Percentiles rank a stretch among this genome's conserved stretches.
Conservation (phyloP, 2,888 invertebrate species). For the Troilus luridus region DNA sequence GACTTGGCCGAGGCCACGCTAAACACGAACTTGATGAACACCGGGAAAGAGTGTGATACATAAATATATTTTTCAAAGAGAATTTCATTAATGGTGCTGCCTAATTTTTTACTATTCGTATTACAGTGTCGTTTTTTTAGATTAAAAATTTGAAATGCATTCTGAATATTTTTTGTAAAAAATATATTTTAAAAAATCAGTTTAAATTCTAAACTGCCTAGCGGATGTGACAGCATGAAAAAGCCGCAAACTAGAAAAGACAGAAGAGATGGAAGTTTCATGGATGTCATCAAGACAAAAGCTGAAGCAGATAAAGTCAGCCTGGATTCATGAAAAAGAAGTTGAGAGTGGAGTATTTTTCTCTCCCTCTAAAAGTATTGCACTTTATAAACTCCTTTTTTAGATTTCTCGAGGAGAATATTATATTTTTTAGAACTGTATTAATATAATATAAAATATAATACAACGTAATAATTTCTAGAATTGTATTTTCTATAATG, state of each 20-base stretch:
- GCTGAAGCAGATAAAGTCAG: slow-evolving; percentile 7
- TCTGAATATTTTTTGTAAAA: too few relatives aligned
- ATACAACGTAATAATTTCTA: too few relatives aligned
- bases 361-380: neutral
- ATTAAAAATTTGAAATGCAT: too few relatives aligned
- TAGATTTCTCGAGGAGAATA: neutral
- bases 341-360: neutral
- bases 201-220: neutral
- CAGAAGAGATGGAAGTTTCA: neutral
- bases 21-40: too few relatives aligned
- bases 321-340: neutral
- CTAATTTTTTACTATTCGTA: too few relatives aligned
- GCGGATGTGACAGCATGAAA: neutral
- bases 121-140: too few relatives aligned
- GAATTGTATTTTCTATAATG: too few relatives aligned
- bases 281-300: neutral
- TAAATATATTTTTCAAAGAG: too few relatives aligned
- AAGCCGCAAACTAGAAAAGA: neutral
- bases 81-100: too few relatives aligned
- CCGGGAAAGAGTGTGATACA: too few relatives aligned
- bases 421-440: neutral
- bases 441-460: too few relatives aligned
- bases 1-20: too few relatives aligned
- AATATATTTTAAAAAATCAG: neutral
- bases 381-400: neutral